phyloP scores from a whole-genome alignment of 2,888 invertebrate genomes.

The Byasa hedistus region DNA sequence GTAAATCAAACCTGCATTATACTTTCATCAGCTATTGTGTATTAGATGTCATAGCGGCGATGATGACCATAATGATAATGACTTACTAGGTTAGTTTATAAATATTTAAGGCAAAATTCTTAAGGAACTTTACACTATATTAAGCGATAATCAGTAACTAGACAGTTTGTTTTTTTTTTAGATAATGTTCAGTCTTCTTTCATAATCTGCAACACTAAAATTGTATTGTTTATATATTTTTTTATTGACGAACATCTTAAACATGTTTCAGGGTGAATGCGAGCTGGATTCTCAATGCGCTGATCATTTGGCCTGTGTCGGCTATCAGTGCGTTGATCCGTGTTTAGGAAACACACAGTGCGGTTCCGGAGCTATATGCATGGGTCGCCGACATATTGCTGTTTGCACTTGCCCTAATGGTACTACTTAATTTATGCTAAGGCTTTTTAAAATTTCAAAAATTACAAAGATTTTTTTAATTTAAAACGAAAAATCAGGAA shows the following conservation, averaged over 20 bases:
- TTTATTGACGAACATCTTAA: not conserved
- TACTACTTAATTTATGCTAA: constrained; percentile 32
- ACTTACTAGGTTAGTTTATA: too few relatives aligned
- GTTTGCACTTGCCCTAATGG: constrained; percentile 90
- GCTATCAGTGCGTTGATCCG: constrained; percentile 86
- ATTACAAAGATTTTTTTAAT: too few relatives aligned
- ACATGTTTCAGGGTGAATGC: constrained; percentile 84
- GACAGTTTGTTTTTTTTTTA: too few relatives aligned
- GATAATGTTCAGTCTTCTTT: not conserved
- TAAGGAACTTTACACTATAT: too few relatives aligned
- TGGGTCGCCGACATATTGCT: constrained; percentile 87
- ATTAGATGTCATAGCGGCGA: too few relatives aligned
- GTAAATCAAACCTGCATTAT: too few relatives aligned
- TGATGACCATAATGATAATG: too few relatives aligned
- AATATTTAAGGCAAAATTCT: too few relatives aligned
- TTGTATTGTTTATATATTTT: not conserved
- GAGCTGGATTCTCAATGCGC: constrained; percentile 87
- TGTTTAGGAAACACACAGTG: constrained; percentile 86
- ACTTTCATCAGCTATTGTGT: too few relatives aligned
- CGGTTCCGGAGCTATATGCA: constrained; percentile 87
- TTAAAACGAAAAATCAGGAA: too few relatives aligned
- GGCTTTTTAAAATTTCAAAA: not conserved
- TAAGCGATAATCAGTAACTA: too few relatives aligned
- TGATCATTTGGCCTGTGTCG: constrained; percentile 87
- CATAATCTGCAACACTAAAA: not conserved